phyloP scores from a whole-genome alignment of 2,113 vertebrate genomes.

The Dascyllus trimaculatus region DNA sequence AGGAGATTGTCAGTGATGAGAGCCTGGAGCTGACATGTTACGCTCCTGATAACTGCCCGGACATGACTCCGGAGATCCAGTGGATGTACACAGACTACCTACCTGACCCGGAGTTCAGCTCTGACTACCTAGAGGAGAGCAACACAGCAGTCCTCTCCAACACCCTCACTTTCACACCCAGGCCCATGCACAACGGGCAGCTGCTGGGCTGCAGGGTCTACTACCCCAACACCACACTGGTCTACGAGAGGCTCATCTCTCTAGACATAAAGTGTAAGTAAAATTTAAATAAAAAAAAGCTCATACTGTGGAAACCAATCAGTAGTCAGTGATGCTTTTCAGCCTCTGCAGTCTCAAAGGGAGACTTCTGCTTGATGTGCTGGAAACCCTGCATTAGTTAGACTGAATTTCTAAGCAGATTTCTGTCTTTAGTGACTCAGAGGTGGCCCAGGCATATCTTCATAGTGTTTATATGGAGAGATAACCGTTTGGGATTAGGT shows the following conservation, averaged over 20 bases:
- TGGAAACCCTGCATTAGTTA: too few species aligned
- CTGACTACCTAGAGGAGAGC: constrained; percentile 85
- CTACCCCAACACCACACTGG: constrained; percentile 88
- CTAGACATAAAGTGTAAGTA: constrained; percentile 92
- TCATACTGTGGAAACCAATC: too few species aligned
- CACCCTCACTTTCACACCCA: constrained; percentile 88
- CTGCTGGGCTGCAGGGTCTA: constrained; percentile 90
- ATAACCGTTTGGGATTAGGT: too few species aligned
- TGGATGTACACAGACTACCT: constrained; percentile 91
- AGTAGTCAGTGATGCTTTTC: too few species aligned
- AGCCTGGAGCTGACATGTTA: constrained; percentile 90
- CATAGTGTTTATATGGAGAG: too few species aligned
- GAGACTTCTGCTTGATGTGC: too few species aligned
- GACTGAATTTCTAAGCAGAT: too few species aligned
- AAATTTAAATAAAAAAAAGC: constrained; percentile 1
- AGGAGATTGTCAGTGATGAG: constrained; percentile 88
- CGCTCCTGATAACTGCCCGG: constrained; percentile 91
- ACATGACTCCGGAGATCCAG: constrained; percentile 89
- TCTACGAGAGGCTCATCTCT: constrained; percentile 88
- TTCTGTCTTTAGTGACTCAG: too few species aligned
- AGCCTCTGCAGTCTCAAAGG: too few species aligned
- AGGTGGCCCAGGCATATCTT: too few species aligned
- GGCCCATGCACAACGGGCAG: constrained; percentile 88
- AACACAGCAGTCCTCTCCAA: constrained; percentile 89
- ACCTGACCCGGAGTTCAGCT: constrained; percentile 85